Percentiles rank a stretch among this genome's conserved stretches.
phyloP scores from a whole-genome alignment of 1,140 invertebrate genomes.

The Pseudachorutes palmiensis region DNA sequence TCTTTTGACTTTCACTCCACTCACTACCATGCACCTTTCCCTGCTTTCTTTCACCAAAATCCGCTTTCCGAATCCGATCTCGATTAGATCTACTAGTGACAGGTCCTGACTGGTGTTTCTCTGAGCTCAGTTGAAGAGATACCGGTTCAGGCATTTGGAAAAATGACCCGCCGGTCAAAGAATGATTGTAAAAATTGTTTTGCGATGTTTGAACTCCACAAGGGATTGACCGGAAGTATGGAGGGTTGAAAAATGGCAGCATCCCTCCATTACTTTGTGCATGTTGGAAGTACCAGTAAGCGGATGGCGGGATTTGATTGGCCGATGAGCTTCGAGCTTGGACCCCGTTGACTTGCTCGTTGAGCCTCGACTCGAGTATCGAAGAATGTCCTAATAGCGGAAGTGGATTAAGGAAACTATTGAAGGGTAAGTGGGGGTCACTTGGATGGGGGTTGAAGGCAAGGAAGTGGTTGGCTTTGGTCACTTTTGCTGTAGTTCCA shows the following conservation, averaged over 20 bases:
- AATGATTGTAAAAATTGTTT: neutral
- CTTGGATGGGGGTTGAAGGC: neutral
- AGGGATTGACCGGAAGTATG: neutral
- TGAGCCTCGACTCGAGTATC: neutral
- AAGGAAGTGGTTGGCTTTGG: neutral
- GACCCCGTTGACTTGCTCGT: neutral
- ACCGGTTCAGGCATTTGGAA: too few species aligned
- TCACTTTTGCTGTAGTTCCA: neutral
- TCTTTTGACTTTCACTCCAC: too few species aligned
- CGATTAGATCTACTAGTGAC: too few species aligned
- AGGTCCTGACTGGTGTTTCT: too few species aligned
- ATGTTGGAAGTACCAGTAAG: slow-evolving; percentile 11
- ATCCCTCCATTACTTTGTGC: neutral
- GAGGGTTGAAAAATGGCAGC: slow-evolving; percentile 1
- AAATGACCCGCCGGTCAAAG: neutral
- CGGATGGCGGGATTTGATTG: slow-evolving; percentile 4
- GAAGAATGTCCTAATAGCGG: neutral
- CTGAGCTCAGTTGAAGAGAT: too few species aligned
- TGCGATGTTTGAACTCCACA: neutral
- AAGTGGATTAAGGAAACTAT: slow-evolving; percentile 13
- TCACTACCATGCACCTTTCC: too few species aligned
- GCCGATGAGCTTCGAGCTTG: neutral
- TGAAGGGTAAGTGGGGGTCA: slow-evolving; percentile 10
- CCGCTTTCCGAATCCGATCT: too few species aligned
- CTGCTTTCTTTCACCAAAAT: too few species aligned